phyloP scores from a whole-genome alignment of 2,797 vertebrate species.

The Ctenopoma multispine region DNA sequence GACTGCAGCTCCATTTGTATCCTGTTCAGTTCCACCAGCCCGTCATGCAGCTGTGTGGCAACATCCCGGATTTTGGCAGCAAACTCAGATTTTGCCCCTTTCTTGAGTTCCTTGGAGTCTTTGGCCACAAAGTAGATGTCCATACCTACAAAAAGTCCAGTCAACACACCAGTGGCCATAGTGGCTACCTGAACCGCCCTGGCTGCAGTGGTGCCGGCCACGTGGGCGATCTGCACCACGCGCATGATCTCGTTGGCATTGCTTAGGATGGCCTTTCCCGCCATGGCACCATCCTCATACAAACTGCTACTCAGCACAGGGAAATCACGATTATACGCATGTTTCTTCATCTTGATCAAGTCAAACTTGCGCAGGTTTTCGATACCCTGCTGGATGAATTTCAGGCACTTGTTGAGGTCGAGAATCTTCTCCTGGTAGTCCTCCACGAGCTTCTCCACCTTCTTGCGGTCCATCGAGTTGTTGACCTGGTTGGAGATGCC shows the following conservation, averaged over 20 bases:
- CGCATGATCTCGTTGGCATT: slow-evolving; percentile 86
- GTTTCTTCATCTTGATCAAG: slow-evolving; percentile 79
- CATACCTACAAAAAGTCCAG: slow-evolving; percentile 83
- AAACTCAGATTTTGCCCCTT: slow-evolving; percentile 85
- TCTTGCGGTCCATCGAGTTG: slow-evolving; percentile 84
- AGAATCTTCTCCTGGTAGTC: slow-evolving; percentile 84
- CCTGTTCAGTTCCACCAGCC: slow-evolving; percentile 82
- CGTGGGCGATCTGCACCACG: slow-evolving; percentile 84
- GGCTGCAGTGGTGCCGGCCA: slow-evolving; percentile 83
- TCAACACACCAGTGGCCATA: slow-evolving; percentile 83
- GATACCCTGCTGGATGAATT: slow-evolving; percentile 85
- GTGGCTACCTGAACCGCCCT: slow-evolving; percentile 85
- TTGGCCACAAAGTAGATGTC: slow-evolving; percentile 87
- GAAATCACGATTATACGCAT: slow-evolving; percentile 80
- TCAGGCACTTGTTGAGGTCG: slow-evolving; percentile 83
- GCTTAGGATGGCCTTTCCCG: slow-evolving; percentile 82
- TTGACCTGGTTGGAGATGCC: slow-evolving; percentile 85
- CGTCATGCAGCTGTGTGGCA: slow-evolving; percentile 76
- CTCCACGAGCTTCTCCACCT: slow-evolving; percentile 83
- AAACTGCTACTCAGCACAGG: slow-evolving; percentile 71
- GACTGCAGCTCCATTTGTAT: slow-evolving; percentile 82
- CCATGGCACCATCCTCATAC: slow-evolving; percentile 85
- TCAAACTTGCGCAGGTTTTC: slow-evolving; percentile 83
- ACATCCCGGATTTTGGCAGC: slow-evolving; percentile 84
- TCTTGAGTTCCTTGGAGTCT: slow-evolving; percentile 85